Conservation (phyloP, 1,140 invertebrate genomes). For the Paracyclopina nana region DNA sequence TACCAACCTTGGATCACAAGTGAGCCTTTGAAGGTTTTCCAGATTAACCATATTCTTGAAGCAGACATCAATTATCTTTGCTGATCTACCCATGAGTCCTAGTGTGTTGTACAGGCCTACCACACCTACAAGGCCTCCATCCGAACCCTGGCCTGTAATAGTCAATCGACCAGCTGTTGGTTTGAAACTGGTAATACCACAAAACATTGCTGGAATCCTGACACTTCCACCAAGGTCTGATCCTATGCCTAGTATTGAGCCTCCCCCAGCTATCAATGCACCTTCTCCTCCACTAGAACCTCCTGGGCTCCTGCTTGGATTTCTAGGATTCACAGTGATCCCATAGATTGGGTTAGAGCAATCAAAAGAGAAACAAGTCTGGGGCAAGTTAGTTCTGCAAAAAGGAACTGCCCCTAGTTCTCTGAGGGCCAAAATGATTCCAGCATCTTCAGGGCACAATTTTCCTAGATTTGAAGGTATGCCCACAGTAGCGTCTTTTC, state of each 20-base stretch:
- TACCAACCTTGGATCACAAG: background rate
- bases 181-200: constrained; percentile 65
- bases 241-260: constrained; percentile 64
- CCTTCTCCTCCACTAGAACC: constrained; percentile 57
- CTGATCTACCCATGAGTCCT: background rate
- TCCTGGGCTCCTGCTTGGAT: constrained; percentile 56
- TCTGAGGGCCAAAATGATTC: constrained; percentile 16
- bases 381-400: constrained; percentile 31
- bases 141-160: background rate
- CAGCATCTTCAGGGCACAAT: background rate
- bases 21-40: background rate
- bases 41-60: background rate
- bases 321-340: constrained; percentile 64
- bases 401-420: constrained; percentile 28
- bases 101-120: background rate
- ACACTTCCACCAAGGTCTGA: constrained; percentile 72
- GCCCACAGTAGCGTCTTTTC: background rate
- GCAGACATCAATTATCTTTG: background rate
- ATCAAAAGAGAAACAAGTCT: constrained; percentile 20
- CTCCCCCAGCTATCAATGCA: constrained; percentile 44
- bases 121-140: constrained; percentile 2
- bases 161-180: constrained; percentile 30
- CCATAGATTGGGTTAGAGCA: constrained; percentile 32
- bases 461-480: background rate
- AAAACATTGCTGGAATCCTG: constrained; percentile 60